Evolutionary conservation across 2,797 vertebrate genomes (phyloP).

Genomic region (Enteromius radiatus): DNA sequence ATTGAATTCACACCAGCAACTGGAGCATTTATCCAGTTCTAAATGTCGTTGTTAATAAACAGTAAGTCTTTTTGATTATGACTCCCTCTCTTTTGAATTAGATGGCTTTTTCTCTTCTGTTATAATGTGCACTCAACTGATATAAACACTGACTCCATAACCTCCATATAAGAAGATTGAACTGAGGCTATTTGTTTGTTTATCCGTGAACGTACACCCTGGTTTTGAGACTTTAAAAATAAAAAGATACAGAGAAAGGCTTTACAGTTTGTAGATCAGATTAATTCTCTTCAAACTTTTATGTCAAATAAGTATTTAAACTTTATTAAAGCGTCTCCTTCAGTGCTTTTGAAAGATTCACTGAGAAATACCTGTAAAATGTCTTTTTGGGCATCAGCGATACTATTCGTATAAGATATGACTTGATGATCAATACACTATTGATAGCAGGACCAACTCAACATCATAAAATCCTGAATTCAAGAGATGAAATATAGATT

Average conservation of each 20-base stretch:
- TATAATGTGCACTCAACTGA: slow-evolving; percentile 11
- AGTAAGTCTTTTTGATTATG: slow-evolving; percentile 18
- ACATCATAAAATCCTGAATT: slow-evolving; percentile 31
- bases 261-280: slow-evolving; percentile 13
- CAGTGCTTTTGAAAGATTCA: background rate
- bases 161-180: background rate
- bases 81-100: slow-evolving; percentile 41
- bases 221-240: slow-evolving; percentile 31
- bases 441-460: slow-evolving; percentile 24
- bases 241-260: background rate
- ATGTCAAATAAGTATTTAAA: slow-evolving; percentile 1
- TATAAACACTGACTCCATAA: slow-evolving; percentile 7
- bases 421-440: slow-evolving; percentile 41
- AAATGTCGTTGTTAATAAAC: slow-evolving; percentile 23
- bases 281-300: slow-evolving; percentile 26
- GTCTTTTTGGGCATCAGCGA: slow-evolving; percentile 1
- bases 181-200: background rate
- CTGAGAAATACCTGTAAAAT: slow-evolving; percentile 6
- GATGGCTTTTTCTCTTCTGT: slow-evolving; percentile 10
- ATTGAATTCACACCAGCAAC: background rate
- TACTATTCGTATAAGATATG: slow-evolving; percentile 28
- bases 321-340: background rate
- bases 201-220: background rate
- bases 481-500: slow-evolving; percentile 31
- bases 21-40: background rate